Evolutionary conservation across 2,797 vertebrate genomes (phyloP), one percentile per base, ranked within the genome.

Genomic region (Scolopax rusticola): DNA sequence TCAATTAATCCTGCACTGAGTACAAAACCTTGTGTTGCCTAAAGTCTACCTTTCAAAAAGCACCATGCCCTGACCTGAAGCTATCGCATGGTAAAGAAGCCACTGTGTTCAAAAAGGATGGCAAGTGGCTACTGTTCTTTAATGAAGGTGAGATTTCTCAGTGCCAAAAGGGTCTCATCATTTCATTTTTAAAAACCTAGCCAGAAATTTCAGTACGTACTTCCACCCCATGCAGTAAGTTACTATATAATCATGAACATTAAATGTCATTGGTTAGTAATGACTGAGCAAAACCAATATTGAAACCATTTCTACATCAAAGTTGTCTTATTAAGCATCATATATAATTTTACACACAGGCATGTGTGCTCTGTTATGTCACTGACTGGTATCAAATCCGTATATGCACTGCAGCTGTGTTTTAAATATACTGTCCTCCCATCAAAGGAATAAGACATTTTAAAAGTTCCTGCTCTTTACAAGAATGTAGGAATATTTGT

Each of bases 31-130:
- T 14, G 8, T 51, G 36, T 57, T 78, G 15, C n/a, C 36, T 40
- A 28, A 5, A 82, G 15, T 27, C n/a, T 53, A 3, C 10, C 33
- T 61, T 68, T 32, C 61, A 64, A 60, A 86, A 86, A 69, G 18
- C 50, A 73, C 9, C 28, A 33, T 0, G 0, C 14, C 33, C 23
- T 38, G 30, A 41, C 8, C 25, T 60, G 56, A 74, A 82, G n/a
- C 16, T 33, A 27, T 33, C 47, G 24, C 4, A 1, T 4, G 19
- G 41, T 27, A n/a, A 75, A 75, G 63, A 41, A 70, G 18, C 27
- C 15, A 27, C 15, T 0, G 1, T 6, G 24, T 63, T 40, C 41
- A 70, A 41, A 64, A 61, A 59, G 3, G 23, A 67, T 1, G 0
- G 27, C 1, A 30, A 53, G 28, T 53, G 15, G n/a, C n/a, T 65